These are phyloP conservation scores for Actias luna DNA, from an alignment of 2,888 invertebrate species.

Conservation along the genomic window DNA sequence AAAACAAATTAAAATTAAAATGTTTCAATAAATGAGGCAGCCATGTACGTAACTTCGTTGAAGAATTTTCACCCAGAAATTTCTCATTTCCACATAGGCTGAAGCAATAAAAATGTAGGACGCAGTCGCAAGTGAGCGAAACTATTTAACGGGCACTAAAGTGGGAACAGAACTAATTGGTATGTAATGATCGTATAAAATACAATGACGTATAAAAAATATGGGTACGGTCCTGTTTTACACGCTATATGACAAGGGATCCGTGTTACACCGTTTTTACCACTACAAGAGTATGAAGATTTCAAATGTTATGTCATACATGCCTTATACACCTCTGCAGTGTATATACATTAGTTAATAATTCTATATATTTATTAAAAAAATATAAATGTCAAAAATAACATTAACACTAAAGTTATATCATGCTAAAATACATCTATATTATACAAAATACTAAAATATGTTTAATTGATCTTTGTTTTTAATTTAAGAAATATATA, in stretches of 20 bases:
- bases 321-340: neutral
- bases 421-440: neutral
- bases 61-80: conserved; percentile 28
- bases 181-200: conserved; percentile 42
- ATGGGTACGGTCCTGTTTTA: neutral
- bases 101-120: conserved; percentile 41
- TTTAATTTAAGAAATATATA: neutral
- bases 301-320: conserved; percentile 4
- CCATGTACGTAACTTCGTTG: conserved; percentile 1
- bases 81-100: conserved; percentile 33
- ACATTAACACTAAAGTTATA: neutral
- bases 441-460: neutral
- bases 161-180: conserved; percentile 45
- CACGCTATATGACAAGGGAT: neutral
- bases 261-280: conserved; percentile 3
- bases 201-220: conserved; percentile 24
- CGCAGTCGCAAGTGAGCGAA: conserved; percentile 36
- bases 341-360: neutral
- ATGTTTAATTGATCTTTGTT: neutral
- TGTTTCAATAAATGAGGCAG: neutral
- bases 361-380: neutral
- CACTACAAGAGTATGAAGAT: neutral
- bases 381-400: neutral
- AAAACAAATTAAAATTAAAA: neutral
- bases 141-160: conserved; percentile 49